These are phyloP conservation scores for Microctonus brassicae DNA, from an alignment of 2,888 invertebrate species.

Conservation along the genomic window DNA sequence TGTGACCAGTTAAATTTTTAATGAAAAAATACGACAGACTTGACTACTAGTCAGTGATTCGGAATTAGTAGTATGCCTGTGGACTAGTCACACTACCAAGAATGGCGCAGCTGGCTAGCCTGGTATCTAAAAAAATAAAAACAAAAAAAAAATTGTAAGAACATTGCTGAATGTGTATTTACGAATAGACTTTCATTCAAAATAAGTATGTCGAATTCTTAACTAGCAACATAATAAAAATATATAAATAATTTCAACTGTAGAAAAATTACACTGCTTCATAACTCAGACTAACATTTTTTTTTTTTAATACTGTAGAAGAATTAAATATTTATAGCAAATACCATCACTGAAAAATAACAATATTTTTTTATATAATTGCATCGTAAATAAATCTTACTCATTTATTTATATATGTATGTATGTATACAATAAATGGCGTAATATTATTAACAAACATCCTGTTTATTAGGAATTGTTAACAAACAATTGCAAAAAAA, in stretches of 20 bases:
- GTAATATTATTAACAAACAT: neutral
- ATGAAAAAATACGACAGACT: slow-evolving; percentile 34
- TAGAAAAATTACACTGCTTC: neutral
- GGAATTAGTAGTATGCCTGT: slow-evolving; percentile 56
- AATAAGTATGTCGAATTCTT: neutral
- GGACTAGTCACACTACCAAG: slow-evolving; percentile 65
- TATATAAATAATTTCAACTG: neutral
- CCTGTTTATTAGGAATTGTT: neutral
- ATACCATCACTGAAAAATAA: too few relatives aligned
- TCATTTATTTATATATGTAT: neutral
- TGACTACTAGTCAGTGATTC: slow-evolving; percentile 48
- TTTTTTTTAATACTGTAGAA: neutral
- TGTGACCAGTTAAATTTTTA: slow-evolving; percentile 52
- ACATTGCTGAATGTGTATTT: neutral
- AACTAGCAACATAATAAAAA: neutral
- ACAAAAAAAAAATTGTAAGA: slow-evolving; percentile 23
- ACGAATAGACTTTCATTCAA: neutral
- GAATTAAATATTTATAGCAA: too few relatives aligned
- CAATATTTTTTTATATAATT: neutral
- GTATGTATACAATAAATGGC: neutral
- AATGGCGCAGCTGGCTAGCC: slow-evolving; percentile 69
- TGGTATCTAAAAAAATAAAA: slow-evolving; percentile 59
- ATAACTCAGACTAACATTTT: neutral
- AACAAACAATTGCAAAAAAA: neutral
- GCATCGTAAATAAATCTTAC: neutral